These are phyloP conservation scores for Drosophila carrolli DNA, from an alignment of 1,140 invertebrate species.

Conservation along the genomic window DNA sequence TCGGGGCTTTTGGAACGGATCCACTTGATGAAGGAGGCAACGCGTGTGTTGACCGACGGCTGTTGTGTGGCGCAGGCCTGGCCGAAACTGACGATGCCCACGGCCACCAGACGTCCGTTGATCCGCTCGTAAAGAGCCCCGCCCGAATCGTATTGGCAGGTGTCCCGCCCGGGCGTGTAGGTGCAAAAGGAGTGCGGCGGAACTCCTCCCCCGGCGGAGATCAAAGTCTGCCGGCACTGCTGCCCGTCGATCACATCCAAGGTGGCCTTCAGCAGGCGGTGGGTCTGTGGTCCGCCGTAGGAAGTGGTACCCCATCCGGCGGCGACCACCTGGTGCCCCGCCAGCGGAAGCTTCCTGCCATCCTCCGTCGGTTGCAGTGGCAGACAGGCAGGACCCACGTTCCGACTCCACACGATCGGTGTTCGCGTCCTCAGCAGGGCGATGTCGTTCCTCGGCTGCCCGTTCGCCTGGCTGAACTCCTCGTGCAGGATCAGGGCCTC, in stretches of 20 bases:
- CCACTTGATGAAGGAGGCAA: conserved; percentile 89
- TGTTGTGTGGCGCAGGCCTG: conserved; percentile 86
- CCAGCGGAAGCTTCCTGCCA: conserved; percentile 40
- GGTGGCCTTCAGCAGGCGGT: conserved; percentile 66
- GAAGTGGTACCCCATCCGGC: conserved; percentile 83
- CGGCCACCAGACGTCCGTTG: conserved; percentile 78
- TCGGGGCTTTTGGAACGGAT: conserved; percentile 86
- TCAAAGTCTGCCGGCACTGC: conserved; percentile 48
- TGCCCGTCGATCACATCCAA: conserved; percentile 65
- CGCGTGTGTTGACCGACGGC: conserved; percentile 89
- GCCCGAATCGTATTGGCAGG: conserved; percentile 82
- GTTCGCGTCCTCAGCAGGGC: conserved; percentile 61
- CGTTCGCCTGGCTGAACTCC: conserved; percentile 56
- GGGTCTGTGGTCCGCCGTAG: conserved; percentile 74
- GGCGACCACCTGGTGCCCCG: conserved; percentile 63
- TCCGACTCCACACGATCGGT: conserved; percentile 64
- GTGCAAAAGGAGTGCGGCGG: conserved; percentile 73
- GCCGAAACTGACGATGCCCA: conserved; percentile 89
- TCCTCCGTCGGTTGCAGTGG: conserved; percentile 47
- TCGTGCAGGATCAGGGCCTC: conserved; percentile 64
- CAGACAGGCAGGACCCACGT: conserved; percentile 78
- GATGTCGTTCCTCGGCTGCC: conserved; percentile 71
- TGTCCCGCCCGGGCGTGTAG: conserved; percentile 73
- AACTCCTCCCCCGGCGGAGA: conserved; percentile 5
- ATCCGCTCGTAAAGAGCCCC: conserved; percentile 73